A percentile compares a stretch with the other conserved stretches of the same genome.
These are phyloP conservation scores for Urosaurus nigricauda DNA, from an alignment of 2,797 vertebrate species.

Conservation along the genomic window DNA sequence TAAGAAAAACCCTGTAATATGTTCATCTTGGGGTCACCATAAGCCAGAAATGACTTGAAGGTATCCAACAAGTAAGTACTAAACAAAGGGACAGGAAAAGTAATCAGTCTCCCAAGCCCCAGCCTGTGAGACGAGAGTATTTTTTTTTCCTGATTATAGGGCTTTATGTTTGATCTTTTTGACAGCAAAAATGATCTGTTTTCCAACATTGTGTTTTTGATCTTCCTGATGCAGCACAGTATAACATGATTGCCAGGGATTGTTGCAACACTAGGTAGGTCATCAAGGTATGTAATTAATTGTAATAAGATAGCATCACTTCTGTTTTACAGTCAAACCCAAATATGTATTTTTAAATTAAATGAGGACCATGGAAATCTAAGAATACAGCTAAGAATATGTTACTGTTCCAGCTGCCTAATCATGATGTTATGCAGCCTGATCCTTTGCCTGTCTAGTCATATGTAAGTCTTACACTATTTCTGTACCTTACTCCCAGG, in stretches of 20 bases:
- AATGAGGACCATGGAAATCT: slow-evolving; percentile 31
- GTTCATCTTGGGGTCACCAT: too few relatives aligned
- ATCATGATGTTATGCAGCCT: background rate
- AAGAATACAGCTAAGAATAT: slow-evolving; percentile 31
- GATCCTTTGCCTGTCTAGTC: background rate
- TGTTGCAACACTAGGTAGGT: slow-evolving; percentile 48
- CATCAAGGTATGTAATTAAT: slow-evolving; percentile 48
- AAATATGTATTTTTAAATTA: background rate
- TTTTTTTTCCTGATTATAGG: slow-evolving; percentile 52
- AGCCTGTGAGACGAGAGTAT: slow-evolving; percentile 32
- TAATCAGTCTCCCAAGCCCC: slow-evolving; percentile 29
- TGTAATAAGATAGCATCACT: slow-evolving; percentile 59
- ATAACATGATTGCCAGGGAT: slow-evolving; percentile 52
- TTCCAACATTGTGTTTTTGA: slow-evolving; percentile 50
- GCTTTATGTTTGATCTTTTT: slow-evolving; percentile 58
- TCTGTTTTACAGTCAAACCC: slow-evolving; percentile 38
- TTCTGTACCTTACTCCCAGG: background rate
- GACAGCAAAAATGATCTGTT: slow-evolving; percentile 46
- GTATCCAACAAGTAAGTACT: background rate
- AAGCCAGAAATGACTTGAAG: background rate
- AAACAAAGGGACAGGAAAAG: slow-evolving; percentile 32
- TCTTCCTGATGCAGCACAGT: slow-evolving; percentile 48
- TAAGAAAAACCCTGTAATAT: too few relatives aligned
- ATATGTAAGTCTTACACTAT: background rate
- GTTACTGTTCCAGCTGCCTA: slow-evolving; percentile 18